phyloP scores from a whole-genome alignment of 2,888 invertebrate species.

The Sipha maydis region DNA sequence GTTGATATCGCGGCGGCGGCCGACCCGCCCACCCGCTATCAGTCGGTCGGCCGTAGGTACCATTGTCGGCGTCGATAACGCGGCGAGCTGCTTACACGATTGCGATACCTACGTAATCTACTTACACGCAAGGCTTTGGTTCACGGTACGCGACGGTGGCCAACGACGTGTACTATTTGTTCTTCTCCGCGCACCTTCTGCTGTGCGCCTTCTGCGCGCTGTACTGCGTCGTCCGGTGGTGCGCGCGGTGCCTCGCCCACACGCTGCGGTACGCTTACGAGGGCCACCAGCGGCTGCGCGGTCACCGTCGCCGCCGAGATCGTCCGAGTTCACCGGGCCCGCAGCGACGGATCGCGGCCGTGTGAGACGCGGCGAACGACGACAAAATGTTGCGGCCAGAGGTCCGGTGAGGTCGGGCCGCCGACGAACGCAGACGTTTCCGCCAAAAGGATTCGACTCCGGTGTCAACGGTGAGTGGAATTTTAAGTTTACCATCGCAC shows the following conservation, averaged over 20 bases:
- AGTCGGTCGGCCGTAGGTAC: too few relatives aligned
- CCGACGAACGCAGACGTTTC: too few relatives aligned
- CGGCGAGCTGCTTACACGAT: background rate
- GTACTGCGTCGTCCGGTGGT: background rate
- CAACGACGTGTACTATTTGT: background rate
- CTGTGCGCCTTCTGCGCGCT: background rate
- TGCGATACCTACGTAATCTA: too few relatives aligned
- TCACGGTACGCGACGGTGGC: background rate
- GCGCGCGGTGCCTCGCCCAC: background rate
- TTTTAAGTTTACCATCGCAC: too few relatives aligned
- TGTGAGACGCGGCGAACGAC: background rate
- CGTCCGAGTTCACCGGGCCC: background rate
- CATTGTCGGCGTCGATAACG: background rate
- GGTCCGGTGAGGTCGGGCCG: background rate
- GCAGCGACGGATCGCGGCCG: background rate
- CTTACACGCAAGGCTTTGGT: too few relatives aligned
- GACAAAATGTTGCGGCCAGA: too few relatives aligned
- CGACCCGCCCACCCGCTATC: background rate
- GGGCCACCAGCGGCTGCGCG: background rate
- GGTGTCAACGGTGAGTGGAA: too few relatives aligned
- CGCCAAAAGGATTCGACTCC: too few relatives aligned
- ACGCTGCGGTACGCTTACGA: background rate
- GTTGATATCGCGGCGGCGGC: background rate
- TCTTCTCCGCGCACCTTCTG: background rate
- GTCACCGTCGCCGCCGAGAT: background rate